Percentiles rank a stretch among this genome's conserved stretches.
phyloP scores from a whole-genome alignment of 2,113 vertebrate species.

The Pandion haliaetus region DNA sequence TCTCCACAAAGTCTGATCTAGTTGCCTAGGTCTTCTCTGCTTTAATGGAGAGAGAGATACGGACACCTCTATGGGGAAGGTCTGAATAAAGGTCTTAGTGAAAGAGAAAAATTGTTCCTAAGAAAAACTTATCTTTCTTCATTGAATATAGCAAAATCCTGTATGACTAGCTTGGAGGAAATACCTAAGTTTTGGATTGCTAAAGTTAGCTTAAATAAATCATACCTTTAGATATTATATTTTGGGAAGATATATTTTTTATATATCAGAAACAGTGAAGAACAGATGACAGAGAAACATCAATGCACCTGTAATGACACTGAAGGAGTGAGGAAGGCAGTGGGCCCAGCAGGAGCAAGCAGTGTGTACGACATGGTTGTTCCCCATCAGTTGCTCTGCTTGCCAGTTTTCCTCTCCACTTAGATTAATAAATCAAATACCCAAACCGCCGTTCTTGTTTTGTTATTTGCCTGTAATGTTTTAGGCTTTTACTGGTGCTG shows the following conservation, averaged over 20 bases:
- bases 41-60: neutral
- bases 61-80: neutral
- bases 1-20: neutral
- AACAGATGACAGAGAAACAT: neutral
- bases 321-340: neutral
- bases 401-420: neutral
- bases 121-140: neutral
- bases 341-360: neutral
- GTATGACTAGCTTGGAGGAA: neutral
- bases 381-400: neutral
- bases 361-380: neutral
- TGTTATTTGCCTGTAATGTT: neutral
- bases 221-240: neutral
- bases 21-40: neutral
- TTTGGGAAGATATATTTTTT: neutral
- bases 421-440: neutral
- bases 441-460: neutral
- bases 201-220: neutral
- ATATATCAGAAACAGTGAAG: neutral
- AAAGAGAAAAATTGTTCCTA: neutral
- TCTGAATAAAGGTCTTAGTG: neutral
- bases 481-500: neutral
- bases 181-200: neutral
- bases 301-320: accelerated
- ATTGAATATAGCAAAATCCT: neutral